These are phyloP conservation scores for Lithophane leautieri DNA, from an alignment of 2,888 invertebrate species.

Conservation along the genomic window DNA sequence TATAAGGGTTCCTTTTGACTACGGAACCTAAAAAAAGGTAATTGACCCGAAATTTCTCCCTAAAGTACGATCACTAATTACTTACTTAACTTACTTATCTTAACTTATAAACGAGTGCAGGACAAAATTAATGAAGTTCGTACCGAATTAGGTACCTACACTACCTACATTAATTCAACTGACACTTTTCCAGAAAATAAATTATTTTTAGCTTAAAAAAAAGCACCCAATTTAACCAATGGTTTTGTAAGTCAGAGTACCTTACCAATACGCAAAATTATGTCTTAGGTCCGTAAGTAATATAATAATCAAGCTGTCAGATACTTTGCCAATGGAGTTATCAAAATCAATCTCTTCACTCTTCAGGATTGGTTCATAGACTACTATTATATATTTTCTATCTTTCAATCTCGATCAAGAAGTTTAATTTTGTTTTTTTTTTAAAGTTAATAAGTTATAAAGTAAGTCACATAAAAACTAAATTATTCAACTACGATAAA, in stretches of 20 bases:
- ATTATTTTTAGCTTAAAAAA: neutral
- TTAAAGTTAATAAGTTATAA: too few species aligned
- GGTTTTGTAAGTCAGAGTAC: neutral
- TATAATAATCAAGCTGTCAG: neutral
- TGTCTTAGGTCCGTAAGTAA: neutral
- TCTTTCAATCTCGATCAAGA: neutral
- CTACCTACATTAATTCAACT: neutral
- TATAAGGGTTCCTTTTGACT: too few species aligned
- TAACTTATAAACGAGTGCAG: neutral
- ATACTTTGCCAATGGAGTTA: neutral
- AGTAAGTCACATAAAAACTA: neutral
- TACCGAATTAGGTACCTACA: neutral
- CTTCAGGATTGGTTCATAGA: too few species aligned
- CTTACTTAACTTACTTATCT: slow-evolving; percentile 17
- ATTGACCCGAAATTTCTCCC: neutral
- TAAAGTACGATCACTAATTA: neutral
- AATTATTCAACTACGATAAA: neutral
- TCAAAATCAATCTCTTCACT: neutral
- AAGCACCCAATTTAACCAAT: too few species aligned
- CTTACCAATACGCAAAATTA: neutral
- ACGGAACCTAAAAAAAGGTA: neutral
- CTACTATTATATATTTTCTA: too few species aligned
- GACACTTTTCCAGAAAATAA: neutral
- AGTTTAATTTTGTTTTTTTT: neutral
- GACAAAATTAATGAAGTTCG: neutral